Evolutionary conservation across 2,888 invertebrate genomes (phyloP), one percentile per base, ranked within the genome.

Genomic region (Tetheella fluctuosa): DNA sequence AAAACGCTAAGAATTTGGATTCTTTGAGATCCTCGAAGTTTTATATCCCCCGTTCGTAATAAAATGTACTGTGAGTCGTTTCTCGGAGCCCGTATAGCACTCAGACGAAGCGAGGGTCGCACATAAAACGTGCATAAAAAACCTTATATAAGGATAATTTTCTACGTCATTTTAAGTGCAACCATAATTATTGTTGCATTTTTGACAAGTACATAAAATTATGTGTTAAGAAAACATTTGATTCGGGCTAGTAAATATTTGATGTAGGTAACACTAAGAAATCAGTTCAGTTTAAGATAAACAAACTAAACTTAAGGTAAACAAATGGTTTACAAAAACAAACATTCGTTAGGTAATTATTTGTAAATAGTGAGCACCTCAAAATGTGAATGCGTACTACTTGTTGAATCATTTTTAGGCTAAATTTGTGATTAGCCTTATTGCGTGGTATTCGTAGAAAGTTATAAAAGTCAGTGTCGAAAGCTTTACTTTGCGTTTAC

Each of bases 401-500:
- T 42, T 42, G 13, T 17, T n/a, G 17, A 17, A 17, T 54, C 34
- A 20, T 34, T 54, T 55, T 34, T 55, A 55, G 55, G 55, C 37
- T 55, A 34, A 34, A 55, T 23, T 13, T 55, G 55, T 37, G 15
- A 55, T 55, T 34, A 55, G 34, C 34, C 55, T 55, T 55, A 34
- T 34, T 55, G 37, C 20, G 37, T 34, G 20, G 23, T 55, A 55
- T 55, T 55, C 17, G 55, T 34, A 34, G 55, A 55, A 55, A 34
- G 55, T 25, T 55, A 34, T 55, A 55, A 55, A 55, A 34, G 55
- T 37, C 55, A 37, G 23, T 34, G 34, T 55, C 20, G 55, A 55
- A 55, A 55, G 55, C 55, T 55, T 23, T 55, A 34, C 55, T 34
- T 55, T 55, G 66, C 64, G 57, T 68, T 53, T 61, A 61, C 58